phyloP scores from a whole-genome alignment of 2,113 vertebrate genomes.

The Cariama cristata region DNA sequence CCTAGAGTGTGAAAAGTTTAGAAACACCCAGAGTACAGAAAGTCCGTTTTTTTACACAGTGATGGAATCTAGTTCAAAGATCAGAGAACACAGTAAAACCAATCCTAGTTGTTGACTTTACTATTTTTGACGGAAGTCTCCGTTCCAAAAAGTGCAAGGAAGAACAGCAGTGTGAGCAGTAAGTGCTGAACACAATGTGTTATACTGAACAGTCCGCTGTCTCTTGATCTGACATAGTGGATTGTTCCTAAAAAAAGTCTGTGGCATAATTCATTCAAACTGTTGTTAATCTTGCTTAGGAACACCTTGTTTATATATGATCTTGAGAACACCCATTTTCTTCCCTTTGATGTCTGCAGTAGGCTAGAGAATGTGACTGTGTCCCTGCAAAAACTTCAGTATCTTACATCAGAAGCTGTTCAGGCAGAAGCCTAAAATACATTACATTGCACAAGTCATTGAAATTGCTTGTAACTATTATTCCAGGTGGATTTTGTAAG shows the following conservation, averaged over 20 bases:
- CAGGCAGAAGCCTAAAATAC: background rate
- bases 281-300: background rate
- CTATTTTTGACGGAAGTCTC: background rate
- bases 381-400: background rate
- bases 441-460: background rate
- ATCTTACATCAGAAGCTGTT: background rate
- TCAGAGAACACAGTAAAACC: background rate
- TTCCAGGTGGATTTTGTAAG: background rate
- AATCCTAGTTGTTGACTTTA: background rate
- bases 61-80: background rate
- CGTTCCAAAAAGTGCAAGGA: background rate
- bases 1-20: background rate
- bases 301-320: background rate
- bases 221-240: background rate
- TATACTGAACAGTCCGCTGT: background rate
- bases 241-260: background rate
- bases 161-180: background rate
- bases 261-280: background rate
- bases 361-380: background rate
- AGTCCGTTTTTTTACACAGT: background rate
- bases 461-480: background rate
- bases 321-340: background rate
- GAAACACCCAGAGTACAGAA: background rate
- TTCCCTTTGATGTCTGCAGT: background rate
- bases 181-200: background rate